phyloP scores from a whole-genome alignment of 1,140 invertebrate species.

The Stenopsyche tienmushanensis region DNA sequence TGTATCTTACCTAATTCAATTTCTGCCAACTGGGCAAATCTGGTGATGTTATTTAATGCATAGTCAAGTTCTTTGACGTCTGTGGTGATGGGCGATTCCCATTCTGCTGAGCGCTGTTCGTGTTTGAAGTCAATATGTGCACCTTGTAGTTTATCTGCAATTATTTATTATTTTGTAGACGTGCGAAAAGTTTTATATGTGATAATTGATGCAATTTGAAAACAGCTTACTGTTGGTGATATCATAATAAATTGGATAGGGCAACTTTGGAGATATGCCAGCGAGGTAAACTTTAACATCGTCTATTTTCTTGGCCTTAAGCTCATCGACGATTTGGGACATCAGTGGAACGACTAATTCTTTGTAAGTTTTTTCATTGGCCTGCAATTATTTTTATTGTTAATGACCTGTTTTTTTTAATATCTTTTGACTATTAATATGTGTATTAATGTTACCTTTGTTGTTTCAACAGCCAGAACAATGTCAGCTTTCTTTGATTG shows the following conservation, averaged over 20 bases:
- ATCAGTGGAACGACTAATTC: conserved; percentile 55
- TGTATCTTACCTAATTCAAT: conserved; percentile 41
- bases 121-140: conserved; percentile 50
- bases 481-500: conserved; percentile 73
- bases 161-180: conserved; percentile 16
- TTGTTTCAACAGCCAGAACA: conserved; percentile 69
- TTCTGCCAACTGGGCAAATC: conserved; percentile 42
- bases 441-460: too few relatives aligned
- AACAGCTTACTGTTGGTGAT: conserved; percentile 49
- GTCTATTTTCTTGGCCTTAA: conserved; percentile 51
- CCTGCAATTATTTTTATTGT: too few relatives aligned
- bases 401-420: too few relatives aligned
- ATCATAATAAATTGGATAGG: conserved; percentile 52
- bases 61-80: conserved; percentile 42
- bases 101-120: conserved; percentile 44
- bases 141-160: conserved; percentile 51
- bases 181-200: background rate
- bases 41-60: conserved; percentile 32
- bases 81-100: conserved; percentile 40
- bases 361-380: conserved; percentile 54
- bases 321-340: conserved; percentile 50
- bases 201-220: background rate
- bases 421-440: too few relatives aligned
- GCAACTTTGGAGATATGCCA: conserved; percentile 47
- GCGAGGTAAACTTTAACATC: conserved; percentile 54